These are phyloP conservation scores for Zaprionus lineosus DNA, from an alignment of 2,888 invertebrate species.

Conservation along the genomic window DNA sequence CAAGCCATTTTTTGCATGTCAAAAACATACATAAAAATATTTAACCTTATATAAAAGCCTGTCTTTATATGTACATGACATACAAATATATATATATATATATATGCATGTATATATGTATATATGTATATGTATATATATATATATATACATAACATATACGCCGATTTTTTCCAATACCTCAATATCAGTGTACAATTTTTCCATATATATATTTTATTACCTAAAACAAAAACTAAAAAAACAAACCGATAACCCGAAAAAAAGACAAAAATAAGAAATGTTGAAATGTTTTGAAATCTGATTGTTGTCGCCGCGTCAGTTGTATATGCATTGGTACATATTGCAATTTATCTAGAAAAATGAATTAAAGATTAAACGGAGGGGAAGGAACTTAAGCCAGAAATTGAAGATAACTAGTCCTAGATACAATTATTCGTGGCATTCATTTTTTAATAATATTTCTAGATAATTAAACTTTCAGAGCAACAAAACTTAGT, in stretches of 20 bases:
- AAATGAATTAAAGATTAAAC: slow-evolving; percentile 2
- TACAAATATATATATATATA: slow-evolving; percentile 26
- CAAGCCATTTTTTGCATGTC: slow-evolving; percentile 77
- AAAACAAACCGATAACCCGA: slow-evolving; percentile 19
- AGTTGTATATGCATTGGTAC: slow-evolving; percentile 48
- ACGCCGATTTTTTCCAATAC: slow-evolving; percentile 78
- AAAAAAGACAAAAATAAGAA: slow-evolving; percentile 17
- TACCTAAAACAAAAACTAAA: slow-evolving; percentile 35
- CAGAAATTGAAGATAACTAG: slow-evolving; percentile 44
- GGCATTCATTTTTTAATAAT: slow-evolving; percentile 45
- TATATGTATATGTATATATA: slow-evolving; percentile 22
- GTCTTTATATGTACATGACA: slow-evolving; percentile 47
- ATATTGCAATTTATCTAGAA: slow-evolving; percentile 54
- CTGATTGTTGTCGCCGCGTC: slow-evolving; percentile 71
- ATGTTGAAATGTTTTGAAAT: slow-evolving; percentile 70
- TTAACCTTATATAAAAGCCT: slow-evolving; percentile 33
- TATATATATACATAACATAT: slow-evolving; percentile 50
- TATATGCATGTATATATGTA: slow-evolving; percentile 31
- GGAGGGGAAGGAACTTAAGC: slow-evolving; percentile 4
- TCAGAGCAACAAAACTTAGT: slow-evolving; percentile 50
- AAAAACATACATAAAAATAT: slow-evolving; percentile 51
- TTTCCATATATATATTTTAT: slow-evolving; percentile 74
- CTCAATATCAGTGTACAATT: slow-evolving; percentile 76
- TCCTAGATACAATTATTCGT: slow-evolving; percentile 38
- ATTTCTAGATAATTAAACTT: slow-evolving; percentile 54